Percentiles rank a stretch among this genome's conserved stretches.
Evolutionary conservation across 2,888 invertebrate genomes (phyloP).

Genomic region (Hymenopus coronatus): DNA sequence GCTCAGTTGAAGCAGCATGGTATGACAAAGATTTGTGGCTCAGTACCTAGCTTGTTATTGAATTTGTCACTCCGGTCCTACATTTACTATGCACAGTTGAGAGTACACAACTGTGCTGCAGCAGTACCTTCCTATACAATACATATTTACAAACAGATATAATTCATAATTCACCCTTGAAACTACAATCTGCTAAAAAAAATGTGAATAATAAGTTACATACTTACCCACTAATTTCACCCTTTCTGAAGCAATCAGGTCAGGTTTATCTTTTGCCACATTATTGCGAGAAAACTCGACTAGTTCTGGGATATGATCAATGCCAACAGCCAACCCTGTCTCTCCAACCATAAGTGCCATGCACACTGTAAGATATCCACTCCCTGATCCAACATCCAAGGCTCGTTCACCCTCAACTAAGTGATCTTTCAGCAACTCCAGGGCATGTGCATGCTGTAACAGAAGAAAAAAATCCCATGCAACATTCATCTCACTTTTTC

Average conservation of each 20-base stretch:
- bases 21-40: no score
- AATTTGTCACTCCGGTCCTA: no score
- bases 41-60: no score
- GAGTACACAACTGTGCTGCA: no score
- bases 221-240: slow-evolving; percentile 67
- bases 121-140: no score
- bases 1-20: no score
- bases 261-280: slow-evolving; percentile 68
- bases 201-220: background rate
- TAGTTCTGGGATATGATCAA: slow-evolving; percentile 86
- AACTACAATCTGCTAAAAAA: no score
- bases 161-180: no score
- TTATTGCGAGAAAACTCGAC: slow-evolving; percentile 73
- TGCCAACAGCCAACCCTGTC: slow-evolving; percentile 70
- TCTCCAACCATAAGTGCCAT: slow-evolving; percentile 82
- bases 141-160: no score
- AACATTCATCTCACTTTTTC: no score
- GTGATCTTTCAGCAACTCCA: slow-evolving; percentile 79
- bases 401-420: slow-evolving; percentile 73
- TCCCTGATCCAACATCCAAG: slow-evolving; percentile 91
- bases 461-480: background rate
- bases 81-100: no score
- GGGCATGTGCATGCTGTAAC: slow-evolving; percentile 83
- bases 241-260: slow-evolving; percentile 63
- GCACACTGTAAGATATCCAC: slow-evolving; percentile 89